Conservation (phyloP, 35 echinoderm and acorn worm species). For the Lytechinus variegatus region DNA sequence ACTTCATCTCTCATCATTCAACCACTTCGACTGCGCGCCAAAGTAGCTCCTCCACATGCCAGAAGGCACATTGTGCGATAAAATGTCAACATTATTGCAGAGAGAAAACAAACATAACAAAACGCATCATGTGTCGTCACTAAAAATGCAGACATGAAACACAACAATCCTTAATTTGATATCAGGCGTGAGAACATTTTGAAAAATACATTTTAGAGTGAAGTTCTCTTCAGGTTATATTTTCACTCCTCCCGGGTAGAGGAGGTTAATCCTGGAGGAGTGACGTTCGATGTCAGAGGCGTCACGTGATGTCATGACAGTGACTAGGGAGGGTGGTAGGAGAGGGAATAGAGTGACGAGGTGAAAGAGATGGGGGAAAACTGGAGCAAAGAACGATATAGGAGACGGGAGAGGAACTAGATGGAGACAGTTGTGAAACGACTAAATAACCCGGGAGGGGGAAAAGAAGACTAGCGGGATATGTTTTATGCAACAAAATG, state of each 20-base stretch:
- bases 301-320: not conserved
- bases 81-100: not conserved
- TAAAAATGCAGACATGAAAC: not conserved
- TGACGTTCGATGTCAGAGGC: not conserved
- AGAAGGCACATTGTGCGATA: not conserved
- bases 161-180: slow-evolving; percentile 38
- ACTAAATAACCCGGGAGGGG: not conserved
- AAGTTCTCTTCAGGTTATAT: not conserved
- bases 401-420: not conserved
- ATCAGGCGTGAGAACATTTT: not conserved
- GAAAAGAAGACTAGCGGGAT: not conserved
- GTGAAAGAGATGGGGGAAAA: not conserved
- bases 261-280: not conserved
- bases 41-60: not conserved
- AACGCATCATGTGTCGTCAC: slow-evolving; percentile 29
- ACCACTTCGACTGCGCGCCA: not conserved
- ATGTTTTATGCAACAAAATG: too few relatives aligned
- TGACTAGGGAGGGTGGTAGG: not conserved
- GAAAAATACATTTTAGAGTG: not conserved
- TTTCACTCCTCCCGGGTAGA: not conserved
- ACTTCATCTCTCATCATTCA: not conserved
- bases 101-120: slow-evolving; percentile 24
- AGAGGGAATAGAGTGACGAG: too few relatives aligned
- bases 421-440: not conserved
- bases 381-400: not conserved